phyloP scores from a whole-genome alignment of 2,113 vertebrate species.

The Mungos mungo region DNA sequence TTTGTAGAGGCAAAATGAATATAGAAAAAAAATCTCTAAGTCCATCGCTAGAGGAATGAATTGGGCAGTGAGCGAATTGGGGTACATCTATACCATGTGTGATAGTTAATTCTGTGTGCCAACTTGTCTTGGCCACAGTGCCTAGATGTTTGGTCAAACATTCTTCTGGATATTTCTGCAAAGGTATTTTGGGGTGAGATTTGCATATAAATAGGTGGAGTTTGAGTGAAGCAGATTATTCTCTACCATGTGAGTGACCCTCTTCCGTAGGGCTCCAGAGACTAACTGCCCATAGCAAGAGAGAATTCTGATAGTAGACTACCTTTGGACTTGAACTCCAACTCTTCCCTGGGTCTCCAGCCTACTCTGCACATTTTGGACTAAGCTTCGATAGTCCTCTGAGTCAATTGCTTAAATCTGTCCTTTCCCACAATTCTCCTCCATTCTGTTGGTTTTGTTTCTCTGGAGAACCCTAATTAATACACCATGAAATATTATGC shows the following conservation, averaged over 20 bases:
- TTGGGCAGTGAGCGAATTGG: background rate
- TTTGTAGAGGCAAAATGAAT: background rate
- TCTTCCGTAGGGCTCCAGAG: background rate
- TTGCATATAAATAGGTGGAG: background rate
- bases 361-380: background rate
- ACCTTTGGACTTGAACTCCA: background rate
- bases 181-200: background rate
- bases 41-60: background rate
- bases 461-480: background rate
- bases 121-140: background rate
- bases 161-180: background rate
- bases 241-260: background rate
- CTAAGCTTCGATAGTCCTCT: background rate
- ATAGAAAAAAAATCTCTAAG: background rate
- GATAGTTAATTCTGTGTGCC: background rate
- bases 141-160: background rate
- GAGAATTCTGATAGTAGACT: background rate
- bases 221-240: background rate
- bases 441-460: background rate
- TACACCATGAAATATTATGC: background rate
- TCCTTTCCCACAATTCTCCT: background rate
- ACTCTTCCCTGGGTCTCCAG: background rate
- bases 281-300: background rate
- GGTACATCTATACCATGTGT: rapidly evolving
- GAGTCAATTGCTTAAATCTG: background rate